Conservation (phyloP, 64 coral and sea anemone species). For the Stichodactyla mertensii region DNA sequence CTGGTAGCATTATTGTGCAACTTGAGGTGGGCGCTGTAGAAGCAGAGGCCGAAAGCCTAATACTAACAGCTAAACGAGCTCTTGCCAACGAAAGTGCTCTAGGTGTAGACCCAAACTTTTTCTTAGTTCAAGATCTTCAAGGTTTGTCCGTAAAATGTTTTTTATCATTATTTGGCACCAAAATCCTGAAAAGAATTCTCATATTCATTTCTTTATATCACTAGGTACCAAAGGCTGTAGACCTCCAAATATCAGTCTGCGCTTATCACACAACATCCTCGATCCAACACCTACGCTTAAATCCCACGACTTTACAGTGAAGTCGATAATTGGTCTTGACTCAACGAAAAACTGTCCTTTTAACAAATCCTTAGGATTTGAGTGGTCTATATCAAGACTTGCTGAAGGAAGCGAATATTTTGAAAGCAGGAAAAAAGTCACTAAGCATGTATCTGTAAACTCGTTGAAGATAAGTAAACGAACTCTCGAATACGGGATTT, state of each 20-base stretch:
- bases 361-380: not conserved
- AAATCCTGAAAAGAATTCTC: no score
- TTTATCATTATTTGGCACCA: no score
- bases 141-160: not conserved
- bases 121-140: conserved; percentile 20
- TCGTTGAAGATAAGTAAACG: not conserved
- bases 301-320: conserved; percentile 6
- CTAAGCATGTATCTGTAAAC: not conserved
- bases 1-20: conserved; percentile 17
- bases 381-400: conserved; percentile 17
- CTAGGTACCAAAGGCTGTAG: conserved; percentile 3
- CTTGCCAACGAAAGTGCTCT: not conserved
- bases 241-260: not conserved
- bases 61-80: not conserved
- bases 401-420: not conserved
- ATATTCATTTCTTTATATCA: no score
- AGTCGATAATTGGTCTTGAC: not conserved
- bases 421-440: not conserved
- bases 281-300: not conserved
- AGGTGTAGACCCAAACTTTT: not conserved
- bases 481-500: conserved; percentile 5
- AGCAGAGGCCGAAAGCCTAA: conserved; percentile 15
- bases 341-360: not conserved
- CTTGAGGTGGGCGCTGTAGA: conserved; percentile 23
- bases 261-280: not conserved